Conservation (phyloP, 2,888 invertebrate genomes). For the Branchinecta sandiegonensis region DNA sequence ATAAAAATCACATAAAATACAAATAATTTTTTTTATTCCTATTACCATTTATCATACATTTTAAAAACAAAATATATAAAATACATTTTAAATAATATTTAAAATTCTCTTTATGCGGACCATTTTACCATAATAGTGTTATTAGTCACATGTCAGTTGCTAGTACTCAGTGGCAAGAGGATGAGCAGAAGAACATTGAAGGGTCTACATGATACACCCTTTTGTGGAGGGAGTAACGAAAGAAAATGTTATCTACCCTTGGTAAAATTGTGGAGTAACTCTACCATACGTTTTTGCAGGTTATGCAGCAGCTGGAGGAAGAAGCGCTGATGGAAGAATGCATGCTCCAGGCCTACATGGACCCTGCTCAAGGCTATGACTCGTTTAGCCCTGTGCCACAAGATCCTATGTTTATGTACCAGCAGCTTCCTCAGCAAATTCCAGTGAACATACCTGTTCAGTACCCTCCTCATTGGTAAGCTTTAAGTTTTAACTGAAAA, state of each 20-base stretch:
- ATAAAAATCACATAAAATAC: too few relatives aligned
- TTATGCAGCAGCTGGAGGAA: slow-evolving; percentile 68
- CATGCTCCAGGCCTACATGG: slow-evolving; percentile 34
- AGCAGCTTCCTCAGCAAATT: background rate
- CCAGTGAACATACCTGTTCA: slow-evolving; percentile 9
- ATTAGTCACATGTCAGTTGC: too few relatives aligned
- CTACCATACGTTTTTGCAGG: slow-evolving; percentile 39
- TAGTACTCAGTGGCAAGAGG: background rate
- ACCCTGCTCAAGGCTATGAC: background rate
- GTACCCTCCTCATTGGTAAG: background rate
- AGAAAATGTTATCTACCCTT: slow-evolving; percentile 11
- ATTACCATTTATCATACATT: too few relatives aligned
- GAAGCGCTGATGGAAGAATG: slow-evolving; percentile 77
- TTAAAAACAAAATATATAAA: too few relatives aligned
- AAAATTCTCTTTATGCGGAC: too few relatives aligned
- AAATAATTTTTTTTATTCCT: too few relatives aligned
- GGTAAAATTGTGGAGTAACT: background rate
- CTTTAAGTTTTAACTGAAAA: too few relatives aligned
- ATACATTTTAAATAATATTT: too few relatives aligned
- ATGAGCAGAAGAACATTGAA: background rate
- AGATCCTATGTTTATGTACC: slow-evolving; percentile 7
- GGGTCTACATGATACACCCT: background rate
- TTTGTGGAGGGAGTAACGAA: background rate
- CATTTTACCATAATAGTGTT: too few relatives aligned
- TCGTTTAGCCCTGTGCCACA: background rate